A percentile compares a stretch with the other conserved stretches of the same genome.
Evolutionary conservation across 2,888 invertebrate species (phyloP).

Genomic region (Drosophila birchii): DNA sequence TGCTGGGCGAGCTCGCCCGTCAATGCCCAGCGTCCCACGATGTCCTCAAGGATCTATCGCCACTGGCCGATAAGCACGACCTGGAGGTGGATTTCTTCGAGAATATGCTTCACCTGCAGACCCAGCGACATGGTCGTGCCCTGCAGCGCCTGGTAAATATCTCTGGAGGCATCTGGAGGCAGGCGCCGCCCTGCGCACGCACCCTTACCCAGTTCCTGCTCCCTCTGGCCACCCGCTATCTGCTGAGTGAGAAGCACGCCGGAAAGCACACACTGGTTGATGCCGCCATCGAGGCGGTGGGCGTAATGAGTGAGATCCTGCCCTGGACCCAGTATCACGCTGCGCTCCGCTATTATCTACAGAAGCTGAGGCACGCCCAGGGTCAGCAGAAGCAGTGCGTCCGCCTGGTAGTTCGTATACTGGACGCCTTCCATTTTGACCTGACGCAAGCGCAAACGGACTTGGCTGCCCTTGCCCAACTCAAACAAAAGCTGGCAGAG

Average conservation of each 20-base stretch:
- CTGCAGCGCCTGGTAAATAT: slow-evolving; percentile 90
- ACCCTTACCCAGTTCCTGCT: slow-evolving; percentile 93
- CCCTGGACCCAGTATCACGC: slow-evolving; percentile 96
- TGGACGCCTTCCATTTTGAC: slow-evolving; percentile 97
- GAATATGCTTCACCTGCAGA: slow-evolving; percentile 94
- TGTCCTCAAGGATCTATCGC: slow-evolving; percentile 89
- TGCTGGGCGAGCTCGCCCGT: slow-evolving; percentile 91
- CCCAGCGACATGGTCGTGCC: slow-evolving; percentile 93
- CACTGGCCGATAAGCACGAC: slow-evolving; percentile 88
- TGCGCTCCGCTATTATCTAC: slow-evolving; percentile 92
- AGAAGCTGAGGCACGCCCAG: slow-evolving; percentile 89
- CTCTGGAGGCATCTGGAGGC: slow-evolving; percentile 87
- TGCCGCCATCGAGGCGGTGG: slow-evolving; percentile 92
- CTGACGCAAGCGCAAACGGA: slow-evolving; percentile 87
- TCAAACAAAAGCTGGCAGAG: slow-evolving; percentile 70
- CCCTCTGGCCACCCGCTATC: slow-evolving; percentile 92
- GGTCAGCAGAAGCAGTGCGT: slow-evolving; percentile 94
- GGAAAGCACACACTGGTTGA: slow-evolving; percentile 93
- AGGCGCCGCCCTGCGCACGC: slow-evolving; percentile 87
- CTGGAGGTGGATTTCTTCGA: slow-evolving; percentile 97
- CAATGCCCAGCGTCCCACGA: slow-evolving; percentile 90
- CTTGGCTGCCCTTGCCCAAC: slow-evolving; percentile 57
- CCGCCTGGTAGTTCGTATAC: slow-evolving; percentile 90
- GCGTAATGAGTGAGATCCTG: slow-evolving; percentile 90
- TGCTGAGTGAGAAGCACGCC: slow-evolving; percentile 91